phyloP scores from a whole-genome alignment of 2,888 invertebrate genomes.

The Cephus pygmeus region DNA sequence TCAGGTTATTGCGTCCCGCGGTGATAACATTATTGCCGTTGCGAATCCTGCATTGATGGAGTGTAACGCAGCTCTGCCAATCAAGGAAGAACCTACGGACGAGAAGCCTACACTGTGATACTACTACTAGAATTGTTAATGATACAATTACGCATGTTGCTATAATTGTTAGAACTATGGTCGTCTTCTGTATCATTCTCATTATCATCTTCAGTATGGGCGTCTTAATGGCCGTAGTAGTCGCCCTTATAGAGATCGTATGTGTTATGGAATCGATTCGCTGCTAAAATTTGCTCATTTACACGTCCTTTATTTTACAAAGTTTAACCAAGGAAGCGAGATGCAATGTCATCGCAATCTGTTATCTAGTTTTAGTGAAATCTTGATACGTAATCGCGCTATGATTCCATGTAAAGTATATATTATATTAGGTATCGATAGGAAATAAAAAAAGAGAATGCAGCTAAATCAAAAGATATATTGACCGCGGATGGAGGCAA shows the following conservation, averaged over 20 bases:
- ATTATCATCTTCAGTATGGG: conserved; percentile 24
- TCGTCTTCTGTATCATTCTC: conserved; percentile 24
- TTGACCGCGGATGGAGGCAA: too few relatives aligned
- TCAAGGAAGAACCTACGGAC: conserved; percentile 62
- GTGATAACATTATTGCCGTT: conserved; percentile 89
- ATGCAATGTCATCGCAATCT: conserved; percentile 9
- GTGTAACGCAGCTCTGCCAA: conserved; percentile 53
- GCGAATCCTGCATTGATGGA: conserved; percentile 83
- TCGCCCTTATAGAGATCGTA: conserved; percentile 19
- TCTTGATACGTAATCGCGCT: conserved; percentile 7
- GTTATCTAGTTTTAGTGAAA: conserved; percentile 21
- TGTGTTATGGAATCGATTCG: conserved; percentile 1
- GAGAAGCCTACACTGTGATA: conserved; percentile 61
- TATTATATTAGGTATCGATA: conserved; percentile 22
- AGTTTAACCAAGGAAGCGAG: background rate
- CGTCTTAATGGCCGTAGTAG: conserved; percentile 23
- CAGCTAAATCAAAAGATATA: conserved; percentile 28
- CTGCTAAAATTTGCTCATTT: background rate
- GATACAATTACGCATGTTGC: conserved; percentile 11
- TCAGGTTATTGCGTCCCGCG: conserved; percentile 85
- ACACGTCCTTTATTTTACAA: conserved; percentile 19
- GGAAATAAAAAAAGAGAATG: conserved; percentile 18
- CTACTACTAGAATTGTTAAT: conserved; percentile 31
- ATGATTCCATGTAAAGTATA: background rate
- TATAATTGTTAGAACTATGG: conserved; percentile 18